Evolutionary conservation across 2,888 invertebrate genomes (phyloP).

Genomic region (Euspilapteryx auroguttella): DNA sequence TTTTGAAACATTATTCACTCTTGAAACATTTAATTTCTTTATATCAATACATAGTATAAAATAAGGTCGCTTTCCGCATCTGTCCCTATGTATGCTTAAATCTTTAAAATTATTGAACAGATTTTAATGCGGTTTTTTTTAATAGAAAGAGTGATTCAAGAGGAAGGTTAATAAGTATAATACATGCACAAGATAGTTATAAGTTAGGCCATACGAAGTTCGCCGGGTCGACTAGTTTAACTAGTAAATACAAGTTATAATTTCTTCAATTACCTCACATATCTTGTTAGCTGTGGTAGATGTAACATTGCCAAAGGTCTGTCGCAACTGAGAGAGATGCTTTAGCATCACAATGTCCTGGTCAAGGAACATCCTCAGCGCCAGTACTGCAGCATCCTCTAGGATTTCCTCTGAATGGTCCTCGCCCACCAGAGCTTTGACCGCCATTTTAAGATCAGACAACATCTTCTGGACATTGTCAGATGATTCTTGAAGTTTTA

Average conservation of each 20-base stretch:
- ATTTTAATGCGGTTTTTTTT: too few relatives aligned
- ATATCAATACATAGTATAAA: too few relatives aligned
- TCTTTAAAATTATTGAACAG: too few relatives aligned
- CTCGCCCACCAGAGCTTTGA: conserved; percentile 40
- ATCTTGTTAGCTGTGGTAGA: conserved; percentile 57
- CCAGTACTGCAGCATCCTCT: conserved; percentile 65
- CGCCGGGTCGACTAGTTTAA: background rate
- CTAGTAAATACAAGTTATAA: background rate
- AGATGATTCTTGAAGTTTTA: conserved; percentile 32
- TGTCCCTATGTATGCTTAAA: too few relatives aligned
- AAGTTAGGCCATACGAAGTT: too few relatives aligned
- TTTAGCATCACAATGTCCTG: conserved; percentile 61
- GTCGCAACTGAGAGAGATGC: conserved; percentile 57
- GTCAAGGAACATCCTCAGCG: conserved; percentile 64
- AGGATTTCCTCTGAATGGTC: conserved; percentile 62
- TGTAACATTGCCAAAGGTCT: conserved; percentile 63
- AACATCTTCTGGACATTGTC: conserved; percentile 28
- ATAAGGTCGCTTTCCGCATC: too few relatives aligned
- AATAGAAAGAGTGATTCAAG: too few relatives aligned
- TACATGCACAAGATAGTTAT: too few relatives aligned
- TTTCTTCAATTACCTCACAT: conserved; percentile 40
- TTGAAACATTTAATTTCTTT: background rate
- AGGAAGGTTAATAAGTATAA: too few relatives aligned
- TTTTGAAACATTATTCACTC: background rate
- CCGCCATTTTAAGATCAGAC: conserved; percentile 22